These are phyloP conservation scores for Kryptolebias marmoratus DNA, from an alignment of 2,113 vertebrate species.

Conservation along the genomic window DNA sequence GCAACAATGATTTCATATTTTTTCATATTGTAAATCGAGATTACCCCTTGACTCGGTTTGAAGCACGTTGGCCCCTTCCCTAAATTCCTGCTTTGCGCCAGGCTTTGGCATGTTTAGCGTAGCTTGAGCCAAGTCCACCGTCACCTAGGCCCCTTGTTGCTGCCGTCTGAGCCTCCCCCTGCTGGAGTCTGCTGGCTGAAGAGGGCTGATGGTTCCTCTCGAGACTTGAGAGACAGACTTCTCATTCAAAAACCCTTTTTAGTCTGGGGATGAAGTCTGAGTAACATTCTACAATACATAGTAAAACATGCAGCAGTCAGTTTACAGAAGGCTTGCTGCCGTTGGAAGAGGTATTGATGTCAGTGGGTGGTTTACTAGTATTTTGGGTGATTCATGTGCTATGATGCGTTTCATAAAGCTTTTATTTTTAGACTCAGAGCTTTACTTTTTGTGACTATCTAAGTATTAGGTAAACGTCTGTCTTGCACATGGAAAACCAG, in stretches of 20 bases:
- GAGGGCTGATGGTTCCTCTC: slow-evolving; percentile 5
- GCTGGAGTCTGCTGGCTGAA: slow-evolving; percentile 5
- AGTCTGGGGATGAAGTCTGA: background rate
- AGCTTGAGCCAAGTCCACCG: slow-evolving; percentile 6
- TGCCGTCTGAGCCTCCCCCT: background rate
- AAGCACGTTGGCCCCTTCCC: background rate
- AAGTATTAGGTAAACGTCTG: background rate
- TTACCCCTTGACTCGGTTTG: background rate
- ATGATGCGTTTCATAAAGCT: background rate
- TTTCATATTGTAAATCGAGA: background rate
- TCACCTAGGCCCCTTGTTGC: slow-evolving; percentile 1
- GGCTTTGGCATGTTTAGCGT: background rate
- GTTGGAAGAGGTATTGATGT: slow-evolving; percentile 1
- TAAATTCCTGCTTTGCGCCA: background rate
- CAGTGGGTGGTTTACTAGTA: background rate
- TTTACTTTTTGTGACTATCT: background rate
- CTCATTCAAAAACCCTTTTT: background rate
- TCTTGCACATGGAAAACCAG: background rate
- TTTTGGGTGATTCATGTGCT: background rate
- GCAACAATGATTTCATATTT: background rate
- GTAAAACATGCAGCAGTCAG: background rate
- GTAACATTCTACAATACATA: background rate
- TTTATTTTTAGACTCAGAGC: background rate
- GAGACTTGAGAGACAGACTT: slow-evolving; percentile 1
- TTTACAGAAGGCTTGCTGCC: background rate